Evolutionary conservation across 1,140 invertebrate species (phyloP).

Genomic region (Chironomus striatipennis): DNA sequence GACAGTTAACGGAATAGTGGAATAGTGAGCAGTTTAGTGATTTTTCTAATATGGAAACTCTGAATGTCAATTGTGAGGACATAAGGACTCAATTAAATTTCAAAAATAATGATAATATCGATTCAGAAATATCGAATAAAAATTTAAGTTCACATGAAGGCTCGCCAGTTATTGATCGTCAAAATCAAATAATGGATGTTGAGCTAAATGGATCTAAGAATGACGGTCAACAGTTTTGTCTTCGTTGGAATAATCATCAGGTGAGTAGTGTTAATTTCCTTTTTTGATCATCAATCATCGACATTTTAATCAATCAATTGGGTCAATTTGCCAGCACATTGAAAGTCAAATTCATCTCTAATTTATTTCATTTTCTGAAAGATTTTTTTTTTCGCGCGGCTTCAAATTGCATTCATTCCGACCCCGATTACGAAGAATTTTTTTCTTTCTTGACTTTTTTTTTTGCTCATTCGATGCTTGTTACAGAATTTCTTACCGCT

Average conservation of each 20-base stretch:
- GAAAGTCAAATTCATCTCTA: background rate
- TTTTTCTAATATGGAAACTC: background rate
- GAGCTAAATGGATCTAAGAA: constrained; percentile 42
- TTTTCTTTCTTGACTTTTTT: constrained; percentile 10
- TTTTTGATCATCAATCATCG: background rate
- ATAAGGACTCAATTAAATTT: constrained; percentile 9
- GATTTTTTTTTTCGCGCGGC: background rate
- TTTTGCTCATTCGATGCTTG: background rate
- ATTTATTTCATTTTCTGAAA: too few species aligned
- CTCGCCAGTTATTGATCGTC: background rate
- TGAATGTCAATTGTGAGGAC: background rate
- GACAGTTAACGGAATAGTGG: background rate
- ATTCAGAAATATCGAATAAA: background rate
- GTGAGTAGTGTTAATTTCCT: constrained; percentile 41
- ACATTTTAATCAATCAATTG: background rate
- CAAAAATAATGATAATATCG: background rate
- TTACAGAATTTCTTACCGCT: constrained; percentile 18
- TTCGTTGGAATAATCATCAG: constrained; percentile 75
- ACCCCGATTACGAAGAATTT: constrained; percentile 22
- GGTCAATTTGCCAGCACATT: too few species aligned
- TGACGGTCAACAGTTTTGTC: constrained; percentile 62
- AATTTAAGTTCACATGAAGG: background rate
- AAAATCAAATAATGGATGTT: constrained; percentile 19
- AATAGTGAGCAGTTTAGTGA: background rate
- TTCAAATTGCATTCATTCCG: constrained; percentile 23